Evolutionary conservation across 1,140 invertebrate species (phyloP).

Genomic region (Mizuhopecten yessoensis): DNA sequence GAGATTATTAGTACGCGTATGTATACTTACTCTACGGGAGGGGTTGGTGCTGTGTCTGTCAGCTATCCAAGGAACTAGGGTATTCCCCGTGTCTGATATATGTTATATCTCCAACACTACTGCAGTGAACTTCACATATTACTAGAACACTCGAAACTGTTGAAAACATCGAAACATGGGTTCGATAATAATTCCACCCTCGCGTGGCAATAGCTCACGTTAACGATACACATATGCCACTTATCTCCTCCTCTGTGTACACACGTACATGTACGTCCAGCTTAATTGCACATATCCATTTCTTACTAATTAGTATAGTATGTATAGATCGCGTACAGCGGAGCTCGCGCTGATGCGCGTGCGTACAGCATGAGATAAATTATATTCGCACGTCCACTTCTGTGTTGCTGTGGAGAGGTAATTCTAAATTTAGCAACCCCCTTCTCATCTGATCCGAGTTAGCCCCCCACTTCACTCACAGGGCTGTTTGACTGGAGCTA

Average conservation of each 20-base stretch:
- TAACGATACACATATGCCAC: not conserved
- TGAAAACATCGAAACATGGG: not conserved
- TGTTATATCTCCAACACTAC: not conserved
- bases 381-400: constrained; percentile 3
- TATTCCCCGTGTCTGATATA: constrained; percentile 2
- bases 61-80: not conserved
- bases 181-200: not conserved
- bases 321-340: not conserved
- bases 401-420: not conserved
- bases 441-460: not conserved
- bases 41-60: not conserved
- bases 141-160: not conserved
- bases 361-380: constrained; percentile 27
- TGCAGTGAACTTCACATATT: not conserved
- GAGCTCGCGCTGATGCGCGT: constrained; percentile 35
- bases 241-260: not conserved
- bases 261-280: not conserved
- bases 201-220: not conserved
- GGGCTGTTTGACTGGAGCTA: not conserved
- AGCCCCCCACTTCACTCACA: not conserved
- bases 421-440: not conserved
- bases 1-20: not conserved
- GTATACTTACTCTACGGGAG: not conserved
- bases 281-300: constrained; percentile 33
- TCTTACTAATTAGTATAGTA: constrained; percentile 36